phyloP scores from a whole-genome alignment of 2,888 invertebrate species.

The Cephus pygmeus region DNA sequence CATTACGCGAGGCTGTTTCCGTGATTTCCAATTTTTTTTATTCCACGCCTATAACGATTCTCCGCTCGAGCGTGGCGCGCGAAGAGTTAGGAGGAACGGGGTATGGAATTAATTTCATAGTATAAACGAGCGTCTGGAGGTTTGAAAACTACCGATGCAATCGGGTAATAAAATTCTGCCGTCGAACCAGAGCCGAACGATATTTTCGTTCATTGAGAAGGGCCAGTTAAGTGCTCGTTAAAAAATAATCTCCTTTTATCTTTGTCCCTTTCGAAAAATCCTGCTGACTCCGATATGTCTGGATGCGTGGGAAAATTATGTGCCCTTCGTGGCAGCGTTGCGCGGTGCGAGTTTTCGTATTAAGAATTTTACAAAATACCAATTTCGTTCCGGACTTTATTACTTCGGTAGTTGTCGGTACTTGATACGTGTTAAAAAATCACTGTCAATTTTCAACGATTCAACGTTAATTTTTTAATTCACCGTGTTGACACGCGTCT shows the following conservation, averaged over 20 bases:
- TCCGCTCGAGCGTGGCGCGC: not conserved
- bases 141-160: not conserved
- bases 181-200: not conserved
- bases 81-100: not conserved
- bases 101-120: too few relatives aligned
- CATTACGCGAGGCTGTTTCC: not conserved
- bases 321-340: not conserved
- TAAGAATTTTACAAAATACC: conserved; percentile 1
- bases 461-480: not conserved
- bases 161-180: not conserved
- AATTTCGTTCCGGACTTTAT: not conserved
- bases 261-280: conserved; percentile 32
- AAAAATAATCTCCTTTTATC: conserved; percentile 41
- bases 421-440: too few relatives aligned
- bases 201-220: conserved; percentile 34
- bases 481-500: not conserved
- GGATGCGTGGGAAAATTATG: conserved; percentile 29
- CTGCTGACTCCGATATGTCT: conserved; percentile 35
- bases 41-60: too few relatives aligned
- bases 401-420: not conserved
- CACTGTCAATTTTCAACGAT: not conserved
- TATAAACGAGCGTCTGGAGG: not conserved
- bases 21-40: not conserved
- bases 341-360: not conserved
- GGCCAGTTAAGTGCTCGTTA: conserved; percentile 46